Evolutionary conservation across 2,797 vertebrate genomes (phyloP).

Genomic region (Anguilla marmorata): DNA sequence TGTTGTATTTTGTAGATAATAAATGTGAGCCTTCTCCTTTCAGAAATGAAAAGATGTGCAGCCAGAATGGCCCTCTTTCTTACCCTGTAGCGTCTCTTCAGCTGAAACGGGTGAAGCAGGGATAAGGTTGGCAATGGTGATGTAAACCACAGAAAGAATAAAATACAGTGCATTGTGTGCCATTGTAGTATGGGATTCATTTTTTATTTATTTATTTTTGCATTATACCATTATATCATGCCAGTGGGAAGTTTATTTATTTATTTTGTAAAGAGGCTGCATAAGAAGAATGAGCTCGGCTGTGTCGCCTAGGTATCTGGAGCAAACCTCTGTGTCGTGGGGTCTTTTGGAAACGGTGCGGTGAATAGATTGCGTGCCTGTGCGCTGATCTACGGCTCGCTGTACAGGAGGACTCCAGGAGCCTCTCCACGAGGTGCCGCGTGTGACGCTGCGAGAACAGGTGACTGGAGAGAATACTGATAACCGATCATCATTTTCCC

Average conservation of each 20-base stretch:
- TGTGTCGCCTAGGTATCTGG: no score
- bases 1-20: background rate
- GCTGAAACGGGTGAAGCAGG: background rate
- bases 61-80: background rate
- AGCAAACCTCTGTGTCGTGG: background rate
- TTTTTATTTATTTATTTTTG: background rate
- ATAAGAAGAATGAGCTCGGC: background rate
- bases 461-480: constrained; percentile 28
- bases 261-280: background rate
- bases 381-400: background rate
- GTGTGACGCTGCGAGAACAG: background rate
- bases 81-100: background rate
- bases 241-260: background rate
- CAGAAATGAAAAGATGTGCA: background rate
- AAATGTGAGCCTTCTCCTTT: background rate
- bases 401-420: background rate
- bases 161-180: background rate
- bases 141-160: background rate
- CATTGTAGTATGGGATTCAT: no score
- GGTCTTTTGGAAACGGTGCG: background rate
- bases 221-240: background rate
- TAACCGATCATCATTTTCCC: constrained; percentile 42
- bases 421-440: background rate
- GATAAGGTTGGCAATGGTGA: background rate
- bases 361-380: background rate